Conservation (phyloP, 2,797 vertebrate genomes). For the Gallinago stenura region DNA sequence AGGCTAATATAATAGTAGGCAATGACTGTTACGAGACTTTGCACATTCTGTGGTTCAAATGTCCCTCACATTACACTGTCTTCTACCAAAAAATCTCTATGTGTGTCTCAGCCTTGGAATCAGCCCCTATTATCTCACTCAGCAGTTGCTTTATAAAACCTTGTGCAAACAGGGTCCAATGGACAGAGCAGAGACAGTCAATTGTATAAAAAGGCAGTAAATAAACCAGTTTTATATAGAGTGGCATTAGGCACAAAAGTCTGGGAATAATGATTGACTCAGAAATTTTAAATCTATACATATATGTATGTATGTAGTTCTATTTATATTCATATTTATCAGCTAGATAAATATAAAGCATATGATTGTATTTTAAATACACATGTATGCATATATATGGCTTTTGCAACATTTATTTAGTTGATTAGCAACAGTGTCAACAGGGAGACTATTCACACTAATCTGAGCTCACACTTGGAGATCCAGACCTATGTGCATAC, state of each 20-base stretch:
- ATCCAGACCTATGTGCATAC: background rate
- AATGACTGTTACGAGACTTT: background rate
- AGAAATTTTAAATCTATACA: background rate
- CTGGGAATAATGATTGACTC: background rate
- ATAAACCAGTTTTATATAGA: background rate
- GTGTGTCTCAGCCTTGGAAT: background rate
- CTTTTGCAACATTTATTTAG: background rate
- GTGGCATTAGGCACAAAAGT: background rate
- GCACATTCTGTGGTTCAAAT: background rate
- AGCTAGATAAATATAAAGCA: background rate
- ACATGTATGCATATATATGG: background rate
- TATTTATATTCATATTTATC: background rate
- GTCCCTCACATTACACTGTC: background rate
- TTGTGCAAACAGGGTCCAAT: background rate
- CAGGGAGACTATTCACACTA: background rate
- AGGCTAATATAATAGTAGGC: background rate
- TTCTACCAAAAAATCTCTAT: background rate
- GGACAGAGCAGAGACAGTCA: background rate
- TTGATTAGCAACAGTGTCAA: background rate
- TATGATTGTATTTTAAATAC: background rate
- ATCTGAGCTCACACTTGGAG: background rate
- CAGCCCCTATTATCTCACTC: background rate
- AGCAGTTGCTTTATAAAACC: background rate
- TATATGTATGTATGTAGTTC: accelerated
- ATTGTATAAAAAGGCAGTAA: background rate